A percentile compares a stretch with the other conserved stretches of the same genome.
Conservation (phyloP, 2,797 vertebrate genomes). For the Sparus aurata region DNA sequence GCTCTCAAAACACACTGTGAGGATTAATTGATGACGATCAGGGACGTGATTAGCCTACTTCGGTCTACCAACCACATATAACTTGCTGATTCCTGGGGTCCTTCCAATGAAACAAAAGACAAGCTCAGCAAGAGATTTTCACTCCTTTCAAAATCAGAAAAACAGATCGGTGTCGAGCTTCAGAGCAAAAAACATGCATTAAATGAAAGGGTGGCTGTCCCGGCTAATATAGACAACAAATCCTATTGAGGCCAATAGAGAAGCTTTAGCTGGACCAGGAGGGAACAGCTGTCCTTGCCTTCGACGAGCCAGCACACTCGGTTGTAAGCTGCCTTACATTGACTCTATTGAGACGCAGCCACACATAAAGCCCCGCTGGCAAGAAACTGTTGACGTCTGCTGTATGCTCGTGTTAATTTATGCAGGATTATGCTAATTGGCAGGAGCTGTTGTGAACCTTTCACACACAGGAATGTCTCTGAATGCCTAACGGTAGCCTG, state of each 20-base stretch:
- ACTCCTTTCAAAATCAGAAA: slow-evolving; percentile 6
- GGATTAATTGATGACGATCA: slow-evolving; percentile 12
- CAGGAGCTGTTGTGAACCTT: slow-evolving; percentile 71
- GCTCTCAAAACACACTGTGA: background rate
- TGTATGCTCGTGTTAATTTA: slow-evolving; percentile 80
- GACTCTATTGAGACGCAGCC: slow-evolving; percentile 68
- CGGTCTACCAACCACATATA: background rate
- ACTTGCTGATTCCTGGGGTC: background rate
- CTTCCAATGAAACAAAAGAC: background rate
- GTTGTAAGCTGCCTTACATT: slow-evolving; percentile 66
- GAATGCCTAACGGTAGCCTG: slow-evolving; percentile 57
- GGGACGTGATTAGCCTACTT: background rate
- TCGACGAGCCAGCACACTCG: slow-evolving; percentile 50
- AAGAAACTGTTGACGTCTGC: slow-evolving; percentile 80
- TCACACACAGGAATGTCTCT: slow-evolving; percentile 73
- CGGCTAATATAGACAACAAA: slow-evolving; percentile 33
- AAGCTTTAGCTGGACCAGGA: slow-evolving; percentile 46
- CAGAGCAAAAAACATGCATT: background rate
- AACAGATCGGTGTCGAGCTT: slow-evolving; percentile 2
- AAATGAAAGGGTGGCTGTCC: slow-evolving; percentile 24
- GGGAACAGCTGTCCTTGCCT: slow-evolving; percentile 69
- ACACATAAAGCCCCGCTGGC: slow-evolving; percentile 65
- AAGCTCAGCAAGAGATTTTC: background rate
- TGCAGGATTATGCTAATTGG: slow-evolving; percentile 85
- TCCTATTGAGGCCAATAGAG: slow-evolving; percentile 41